Evolutionary conservation across 2,797 vertebrate species (phyloP).

Genomic region (Pyrocephalus nanus): DNA sequence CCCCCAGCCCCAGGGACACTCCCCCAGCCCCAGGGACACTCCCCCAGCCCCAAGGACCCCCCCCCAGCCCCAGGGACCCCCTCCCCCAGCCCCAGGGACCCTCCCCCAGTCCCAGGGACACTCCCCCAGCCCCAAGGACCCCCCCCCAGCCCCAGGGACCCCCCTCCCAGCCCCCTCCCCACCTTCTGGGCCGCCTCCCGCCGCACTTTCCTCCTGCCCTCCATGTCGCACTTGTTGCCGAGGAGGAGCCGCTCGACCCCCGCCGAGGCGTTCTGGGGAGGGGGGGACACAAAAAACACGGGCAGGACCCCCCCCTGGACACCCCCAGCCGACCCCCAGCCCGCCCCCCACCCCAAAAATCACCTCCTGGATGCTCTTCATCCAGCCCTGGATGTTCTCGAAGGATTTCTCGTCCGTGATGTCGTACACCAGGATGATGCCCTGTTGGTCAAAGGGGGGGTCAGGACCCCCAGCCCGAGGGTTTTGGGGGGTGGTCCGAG

Average conservation of each 20-base stretch:
- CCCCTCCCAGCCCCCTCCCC: background rate
- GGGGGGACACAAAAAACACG: too few relatives aligned
- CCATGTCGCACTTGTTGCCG: slow-evolving; percentile 97
- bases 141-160: background rate
- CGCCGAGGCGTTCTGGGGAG: slow-evolving; percentile 86
- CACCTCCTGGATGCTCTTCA: slow-evolving; percentile 95
- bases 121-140: too few relatives aligned
- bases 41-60: too few relatives aligned
- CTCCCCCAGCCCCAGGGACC: too few relatives aligned
- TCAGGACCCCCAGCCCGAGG: too few relatives aligned
- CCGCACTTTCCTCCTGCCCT: slow-evolving; percentile 86
- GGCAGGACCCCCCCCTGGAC: too few relatives aligned
- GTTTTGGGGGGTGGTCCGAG: background rate
- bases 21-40: too few relatives aligned
- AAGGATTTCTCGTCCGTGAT: slow-evolving; percentile 95
- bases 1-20: too few relatives aligned
- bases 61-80: too few relatives aligned
- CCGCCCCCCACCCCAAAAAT: too few relatives aligned
- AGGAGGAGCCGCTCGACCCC: slow-evolving; percentile 90
- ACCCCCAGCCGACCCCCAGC: too few relatives aligned
- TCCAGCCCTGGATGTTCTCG: slow-evolving; percentile 97
- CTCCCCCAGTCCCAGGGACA: too few relatives aligned
- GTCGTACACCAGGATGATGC: slow-evolving; percentile 95
- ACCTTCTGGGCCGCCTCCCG: slow-evolving; percentile 90
- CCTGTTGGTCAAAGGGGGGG: slow-evolving; percentile 68